Base-by-base conservation (phyloP, 2,888 invertebrate species). In the Xestia sexstrigata region DNA sequence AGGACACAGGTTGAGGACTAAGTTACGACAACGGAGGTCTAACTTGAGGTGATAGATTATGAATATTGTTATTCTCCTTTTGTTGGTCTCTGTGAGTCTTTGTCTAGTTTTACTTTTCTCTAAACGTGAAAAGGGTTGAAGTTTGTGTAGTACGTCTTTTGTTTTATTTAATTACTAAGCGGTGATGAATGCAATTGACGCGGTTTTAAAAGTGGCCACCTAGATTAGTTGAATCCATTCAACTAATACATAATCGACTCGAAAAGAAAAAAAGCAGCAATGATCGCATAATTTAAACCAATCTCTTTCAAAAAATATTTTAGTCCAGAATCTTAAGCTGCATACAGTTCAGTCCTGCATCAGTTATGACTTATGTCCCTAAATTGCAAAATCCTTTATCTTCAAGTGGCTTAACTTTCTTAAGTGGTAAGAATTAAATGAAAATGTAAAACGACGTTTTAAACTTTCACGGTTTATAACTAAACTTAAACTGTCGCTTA, bases 31-130 rank as follows among this genome's bases (percentile, higher is more conserved):
- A 45, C 49, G 47, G 13, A 20, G 69, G 45, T 13, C 63, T 52
- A 39, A 42, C 58, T 70, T 35, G 13, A 62, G 66, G 58, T 65
- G 58, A 70, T 55, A 71, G 72, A 75, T 79, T 75, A 69, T 71
- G 60, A 72, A 76, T 77, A 77, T 70, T 74, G 39, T 69, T 45
- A 55, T 55, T 42, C 4, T 47, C 11, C 39, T 30, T 26, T 26
- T 35, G 49, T 74, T 23, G 13, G 42, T 81, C 3, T 65, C 7
- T 6, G n/a, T 30, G n/a, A 42, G 47, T 39, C n/a, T 42, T 35
- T 62, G 42, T 62, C 26, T 23, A 52, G 8, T 26, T 52, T 26
- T 26, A 30, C 17, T 17, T 52, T 20, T 26, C 5, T 60, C 39
- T 5, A 30, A 13, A 11, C 15, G 30, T 52, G 9, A 26, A 42